phyloP scores from a whole-genome alignment of 2,113 vertebrate species.

The Silurus glanis region DNA sequence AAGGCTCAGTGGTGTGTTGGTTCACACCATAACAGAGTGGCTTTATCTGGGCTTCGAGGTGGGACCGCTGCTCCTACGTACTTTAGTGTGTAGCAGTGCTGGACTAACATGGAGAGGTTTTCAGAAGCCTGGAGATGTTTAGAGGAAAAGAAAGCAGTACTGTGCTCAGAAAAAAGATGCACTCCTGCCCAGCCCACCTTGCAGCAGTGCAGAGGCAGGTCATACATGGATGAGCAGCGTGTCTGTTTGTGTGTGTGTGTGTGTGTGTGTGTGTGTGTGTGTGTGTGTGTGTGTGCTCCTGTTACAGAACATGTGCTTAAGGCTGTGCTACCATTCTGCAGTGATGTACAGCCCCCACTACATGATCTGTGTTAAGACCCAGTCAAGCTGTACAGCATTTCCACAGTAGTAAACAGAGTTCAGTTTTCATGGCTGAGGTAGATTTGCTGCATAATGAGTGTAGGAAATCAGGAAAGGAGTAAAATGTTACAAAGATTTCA shows the following conservation, averaged over 20 bases:
- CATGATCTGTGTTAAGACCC: conserved; percentile 41
- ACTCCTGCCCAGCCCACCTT: conserved; percentile 44
- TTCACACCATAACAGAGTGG: conserved; percentile 27
- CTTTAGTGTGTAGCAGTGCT: conserved; percentile 18
- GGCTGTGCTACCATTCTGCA: conserved; percentile 42
- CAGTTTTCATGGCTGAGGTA: conserved; percentile 16
- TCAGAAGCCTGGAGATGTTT: conserved; percentile 39
- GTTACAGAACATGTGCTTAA: conserved; percentile 45
- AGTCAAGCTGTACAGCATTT: conserved; percentile 37
- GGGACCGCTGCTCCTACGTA: conserved; percentile 19
- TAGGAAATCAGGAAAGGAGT: neutral
- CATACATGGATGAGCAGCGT: conserved; percentile 47
- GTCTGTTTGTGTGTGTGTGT: neutral
- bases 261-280: conserved; percentile 28
- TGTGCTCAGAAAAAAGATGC: conserved; percentile 35
- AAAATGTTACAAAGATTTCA: neutral
- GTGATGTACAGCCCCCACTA: conserved; percentile 32
- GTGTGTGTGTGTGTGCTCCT: neutral
- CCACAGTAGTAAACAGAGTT: conserved; percentile 9
- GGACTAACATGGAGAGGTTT: conserved; percentile 37
- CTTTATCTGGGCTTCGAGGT: conserved; percentile 33
- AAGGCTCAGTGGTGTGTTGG: conserved; percentile 15
- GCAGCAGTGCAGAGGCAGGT: conserved; percentile 53
- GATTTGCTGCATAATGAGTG: conserved; percentile 29
- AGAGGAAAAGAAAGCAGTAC: conserved; percentile 25